Conservation (phyloP, 2,888 invertebrate species). For the Julus scandinavius region DNA sequence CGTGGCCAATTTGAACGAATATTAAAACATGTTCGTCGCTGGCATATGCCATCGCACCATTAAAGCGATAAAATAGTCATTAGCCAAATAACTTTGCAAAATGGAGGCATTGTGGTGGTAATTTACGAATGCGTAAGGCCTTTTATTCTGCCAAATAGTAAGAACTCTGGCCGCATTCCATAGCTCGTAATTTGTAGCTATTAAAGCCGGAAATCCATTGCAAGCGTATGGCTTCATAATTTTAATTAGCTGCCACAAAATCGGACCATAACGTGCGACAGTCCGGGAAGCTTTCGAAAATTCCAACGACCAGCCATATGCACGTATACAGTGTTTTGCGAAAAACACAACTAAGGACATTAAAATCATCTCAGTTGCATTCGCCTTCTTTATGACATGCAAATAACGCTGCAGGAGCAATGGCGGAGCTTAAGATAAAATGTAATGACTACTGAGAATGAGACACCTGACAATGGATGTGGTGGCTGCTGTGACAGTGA, state of each 20-base stretch:
- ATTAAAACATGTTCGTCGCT: not conserved
- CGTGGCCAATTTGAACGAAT: not conserved
- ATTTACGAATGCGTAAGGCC: not conserved
- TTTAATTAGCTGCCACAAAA: not conserved
- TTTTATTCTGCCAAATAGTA: not conserved
- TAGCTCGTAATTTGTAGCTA: not conserved
- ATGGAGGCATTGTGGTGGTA: not conserved
- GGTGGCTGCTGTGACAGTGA: not conserved
- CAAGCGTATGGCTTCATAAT: not conserved
- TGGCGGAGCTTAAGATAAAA: not conserved
- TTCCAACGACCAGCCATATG: not conserved
- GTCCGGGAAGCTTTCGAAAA: not conserved
- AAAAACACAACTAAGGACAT: not conserved
- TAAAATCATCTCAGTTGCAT: not conserved
- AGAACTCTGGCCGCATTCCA: conserved; percentile 10
- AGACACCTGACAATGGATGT: conserved; percentile 3
- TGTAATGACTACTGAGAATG: not conserved
- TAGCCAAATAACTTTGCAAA: not conserved
- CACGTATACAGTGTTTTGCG: not conserved
- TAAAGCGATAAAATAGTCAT: not conserved
- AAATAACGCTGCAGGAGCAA: not conserved
- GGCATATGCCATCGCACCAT: not conserved
- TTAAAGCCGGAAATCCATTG: not conserved
- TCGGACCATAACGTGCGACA: not conserved
- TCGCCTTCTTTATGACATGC: not conserved